Base-by-base conservation (phyloP, 1,140 invertebrate genomes). In the Wiebesia pumilae region DNA sequence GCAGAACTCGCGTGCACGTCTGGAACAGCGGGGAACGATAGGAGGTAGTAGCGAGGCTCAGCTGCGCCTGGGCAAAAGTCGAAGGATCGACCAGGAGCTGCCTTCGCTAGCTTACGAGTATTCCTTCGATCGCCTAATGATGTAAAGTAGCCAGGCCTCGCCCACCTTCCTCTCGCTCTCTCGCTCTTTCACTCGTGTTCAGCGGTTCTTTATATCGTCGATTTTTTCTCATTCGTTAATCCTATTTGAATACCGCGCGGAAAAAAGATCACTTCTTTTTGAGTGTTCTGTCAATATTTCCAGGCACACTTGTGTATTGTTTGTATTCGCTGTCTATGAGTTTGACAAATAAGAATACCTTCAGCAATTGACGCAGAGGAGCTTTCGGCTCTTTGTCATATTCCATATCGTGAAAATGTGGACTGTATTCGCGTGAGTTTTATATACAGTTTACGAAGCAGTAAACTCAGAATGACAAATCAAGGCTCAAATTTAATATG, bases 51-150 rank as follows among this genome's bases (percentile, higher is more conserved):
- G 33, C 30, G 79, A 71, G 35, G 67, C 38, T 83, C n/a, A 21
- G 38, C 43, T 71, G 67, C 43, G 81, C 81, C 67, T 71, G 47
- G 43, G 67, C 47, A 43, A 54, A 73, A 51, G 62, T 51, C 62
- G 65, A 82, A 71, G 81, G 81, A 71, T 82, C 81, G 81, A 71
- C 65, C 62, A 33, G 69, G 67, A 27, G 65, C 40, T 33, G 30
- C n/a, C 67, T 35, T 40, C 27, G 67, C 65, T 47, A 9, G 51
- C 19, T 54, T 54, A 6, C 75, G 10, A 16, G 54, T 47, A 33
- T 77, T 75, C 71, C 82, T 84, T 78, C 83, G 83, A 84, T 78
- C 83, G 83, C 73, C 73, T 77, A 84, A 78, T 84, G 83, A 77
- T 73, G 58, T 51, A 84, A 67, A 62, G 73, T 78, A 33, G 35